Conservation (phyloP, 2,113 vertebrate genomes). For the Vulpes ferrilata region DNA sequence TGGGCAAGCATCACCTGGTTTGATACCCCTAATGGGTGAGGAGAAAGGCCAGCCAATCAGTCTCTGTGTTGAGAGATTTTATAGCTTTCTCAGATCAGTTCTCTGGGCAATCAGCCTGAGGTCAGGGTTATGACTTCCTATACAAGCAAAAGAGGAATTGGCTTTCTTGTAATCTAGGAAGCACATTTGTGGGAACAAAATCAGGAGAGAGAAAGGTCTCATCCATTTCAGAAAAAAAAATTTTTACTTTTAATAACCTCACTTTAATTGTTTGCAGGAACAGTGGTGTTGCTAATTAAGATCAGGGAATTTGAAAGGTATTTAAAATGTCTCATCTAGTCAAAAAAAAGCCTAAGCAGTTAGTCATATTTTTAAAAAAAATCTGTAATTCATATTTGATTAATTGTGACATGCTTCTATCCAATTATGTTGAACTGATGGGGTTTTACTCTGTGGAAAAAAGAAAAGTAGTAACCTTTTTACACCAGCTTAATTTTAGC, state of each 20-base stretch:
- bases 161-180: neutral
- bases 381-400: slow-evolving; percentile 73
- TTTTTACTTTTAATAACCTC: slow-evolving; percentile 7
- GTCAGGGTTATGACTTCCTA: neutral
- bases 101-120: neutral
- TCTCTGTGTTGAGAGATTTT: neutral
- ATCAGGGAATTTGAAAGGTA: slow-evolving; percentile 41
- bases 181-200: neutral
- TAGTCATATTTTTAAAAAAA: slow-evolving; percentile 45
- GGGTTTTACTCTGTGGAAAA: slow-evolving; percentile 56
- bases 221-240: neutral
- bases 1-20: neutral
- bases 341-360: slow-evolving; percentile 56
- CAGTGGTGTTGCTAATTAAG: slow-evolving; percentile 34
- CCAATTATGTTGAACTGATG: slow-evolving; percentile 70
- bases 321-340: slow-evolving; percentile 67
- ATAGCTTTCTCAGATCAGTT: neutral
- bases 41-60: neutral
- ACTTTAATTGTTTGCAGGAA: slow-evolving; percentile 12
- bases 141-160: neutral
- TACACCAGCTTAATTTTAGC: slow-evolving; percentile 68
- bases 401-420: slow-evolving; percentile 75
- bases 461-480: slow-evolving; percentile 62
- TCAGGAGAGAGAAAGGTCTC: neutral
- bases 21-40: neutral